phyloP scores from a whole-genome alignment of 2,888 invertebrate species.

The Chorisops tibialis region DNA sequence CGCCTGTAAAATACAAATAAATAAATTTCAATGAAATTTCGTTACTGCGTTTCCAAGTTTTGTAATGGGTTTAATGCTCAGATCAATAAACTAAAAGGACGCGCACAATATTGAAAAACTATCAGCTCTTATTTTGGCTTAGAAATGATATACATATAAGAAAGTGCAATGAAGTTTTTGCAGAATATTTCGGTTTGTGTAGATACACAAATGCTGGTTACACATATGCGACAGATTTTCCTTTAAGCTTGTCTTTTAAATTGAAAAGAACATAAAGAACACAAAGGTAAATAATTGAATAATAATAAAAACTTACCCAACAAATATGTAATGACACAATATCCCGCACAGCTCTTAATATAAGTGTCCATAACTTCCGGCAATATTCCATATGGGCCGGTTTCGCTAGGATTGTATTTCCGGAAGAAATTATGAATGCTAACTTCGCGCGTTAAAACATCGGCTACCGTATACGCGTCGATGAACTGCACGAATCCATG shows the following conservation, averaged over 20 bases:
- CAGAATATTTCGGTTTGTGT: neutral
- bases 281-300: neutral
- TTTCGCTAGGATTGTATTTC: slow-evolving; percentile 84
- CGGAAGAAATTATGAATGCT: slow-evolving; percentile 91
- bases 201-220: no score
- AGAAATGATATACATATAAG: no score
- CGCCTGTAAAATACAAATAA: slow-evolving; percentile 58
- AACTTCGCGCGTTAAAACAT: slow-evolving; percentile 81
- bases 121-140: no score
- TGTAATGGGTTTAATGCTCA: no score
- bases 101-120: no score
- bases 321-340: slow-evolving; percentile 96
- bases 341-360: slow-evolving; percentile 92
- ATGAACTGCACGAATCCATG: slow-evolving; percentile 97
- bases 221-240: no score
- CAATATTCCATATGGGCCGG: slow-evolving; percentile 83
- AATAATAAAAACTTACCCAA: slow-evolving; percentile 60
- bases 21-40: slow-evolving; percentile 5
- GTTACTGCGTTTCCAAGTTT: no score
- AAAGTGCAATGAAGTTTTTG: no score
- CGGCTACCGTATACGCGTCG: slow-evolving; percentile 88
- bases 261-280: neutral
- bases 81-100: no score
- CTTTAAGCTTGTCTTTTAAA: no score
- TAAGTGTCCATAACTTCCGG: slow-evolving; percentile 98